Percentiles rank a stretch among this genome's conserved stretches.
Evolutionary conservation across 2,113 vertebrate genomes (phyloP).

Genomic region (Falco punctatus): DNA sequence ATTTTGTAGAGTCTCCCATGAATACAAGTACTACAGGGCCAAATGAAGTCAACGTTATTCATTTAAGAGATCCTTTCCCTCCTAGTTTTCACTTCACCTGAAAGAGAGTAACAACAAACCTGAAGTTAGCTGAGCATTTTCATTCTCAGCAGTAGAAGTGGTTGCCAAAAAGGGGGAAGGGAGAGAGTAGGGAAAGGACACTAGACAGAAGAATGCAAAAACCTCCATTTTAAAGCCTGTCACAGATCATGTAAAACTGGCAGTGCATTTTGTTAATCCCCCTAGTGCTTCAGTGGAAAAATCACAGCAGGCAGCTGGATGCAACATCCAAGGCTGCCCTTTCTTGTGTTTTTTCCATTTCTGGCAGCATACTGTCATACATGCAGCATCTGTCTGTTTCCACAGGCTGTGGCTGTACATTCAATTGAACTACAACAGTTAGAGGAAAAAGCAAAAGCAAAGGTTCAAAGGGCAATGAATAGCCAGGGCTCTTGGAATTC

Average conservation of each 20-base stretch:
- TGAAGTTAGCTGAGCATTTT: neutral
- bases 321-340: neutral
- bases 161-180: neutral
- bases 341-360: constrained; percentile 23
- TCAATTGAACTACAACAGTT: neutral
- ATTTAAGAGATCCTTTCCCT: neutral
- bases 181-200: neutral
- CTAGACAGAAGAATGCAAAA: neutral
- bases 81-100: neutral
- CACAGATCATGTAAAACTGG: constrained; percentile 13
- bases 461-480: neutral
- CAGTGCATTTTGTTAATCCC: constrained; percentile 7
- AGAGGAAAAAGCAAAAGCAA: neutral
- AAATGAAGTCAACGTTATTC: neutral
- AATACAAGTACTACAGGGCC: neutral
- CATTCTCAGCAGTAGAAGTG: neutral
- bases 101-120: neutral
- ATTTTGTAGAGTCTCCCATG: neutral
- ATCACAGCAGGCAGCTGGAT: constrained; percentile 28
- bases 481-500: neutral
- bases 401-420: neutral
- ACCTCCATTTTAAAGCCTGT: neutral
- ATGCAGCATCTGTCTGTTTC: neutral
- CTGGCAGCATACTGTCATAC: neutral
- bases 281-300: constrained; percentile 30